phyloP scores from a whole-genome alignment of 2,888 invertebrate species.

The Amphipoea oculea region DNA sequence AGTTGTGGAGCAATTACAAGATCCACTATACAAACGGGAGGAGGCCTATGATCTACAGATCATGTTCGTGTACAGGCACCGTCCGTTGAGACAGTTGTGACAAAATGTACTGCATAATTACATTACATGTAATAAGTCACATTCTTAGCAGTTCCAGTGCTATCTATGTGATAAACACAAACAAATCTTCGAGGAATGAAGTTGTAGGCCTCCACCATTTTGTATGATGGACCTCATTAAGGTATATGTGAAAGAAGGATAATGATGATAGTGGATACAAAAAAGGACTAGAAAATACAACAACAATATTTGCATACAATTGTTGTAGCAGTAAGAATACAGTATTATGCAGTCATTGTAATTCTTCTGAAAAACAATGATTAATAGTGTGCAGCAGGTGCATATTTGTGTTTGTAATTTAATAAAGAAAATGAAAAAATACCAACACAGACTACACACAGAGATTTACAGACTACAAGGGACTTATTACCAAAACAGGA shows the following conservation, averaged over 20 bases:
- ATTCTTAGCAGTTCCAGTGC: conserved; percentile 14
- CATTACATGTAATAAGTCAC: conserved; percentile 49
- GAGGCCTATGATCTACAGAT: neutral
- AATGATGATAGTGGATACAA: neutral
- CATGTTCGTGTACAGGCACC: too few relatives aligned
- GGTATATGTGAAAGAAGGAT: neutral
- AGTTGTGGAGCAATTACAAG: neutral
- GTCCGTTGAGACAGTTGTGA: conserved; percentile 4
- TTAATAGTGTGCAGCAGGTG: too few relatives aligned
- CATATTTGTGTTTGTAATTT: too few relatives aligned
- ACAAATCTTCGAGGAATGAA: conserved; percentile 47
- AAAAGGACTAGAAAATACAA: neutral
- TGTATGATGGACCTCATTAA: too few relatives aligned
- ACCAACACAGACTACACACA: too few relatives aligned
- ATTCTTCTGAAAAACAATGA: too few relatives aligned
- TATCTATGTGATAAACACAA: conserved; percentile 63
- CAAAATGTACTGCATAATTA: conserved; percentile 55
- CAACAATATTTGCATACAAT: neutral
- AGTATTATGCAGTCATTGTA: neutral
- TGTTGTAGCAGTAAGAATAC: neutral
- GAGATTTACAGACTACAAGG: too few relatives aligned
- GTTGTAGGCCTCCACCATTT: neutral
- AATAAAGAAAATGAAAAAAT: too few relatives aligned
- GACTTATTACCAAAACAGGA: neutral
- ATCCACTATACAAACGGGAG: neutral